Evolutionary conservation across 2,888 invertebrate species (phyloP), one percentile per base, ranked within the genome.

Genomic region (Omphaloscelis lunosa): DNA sequence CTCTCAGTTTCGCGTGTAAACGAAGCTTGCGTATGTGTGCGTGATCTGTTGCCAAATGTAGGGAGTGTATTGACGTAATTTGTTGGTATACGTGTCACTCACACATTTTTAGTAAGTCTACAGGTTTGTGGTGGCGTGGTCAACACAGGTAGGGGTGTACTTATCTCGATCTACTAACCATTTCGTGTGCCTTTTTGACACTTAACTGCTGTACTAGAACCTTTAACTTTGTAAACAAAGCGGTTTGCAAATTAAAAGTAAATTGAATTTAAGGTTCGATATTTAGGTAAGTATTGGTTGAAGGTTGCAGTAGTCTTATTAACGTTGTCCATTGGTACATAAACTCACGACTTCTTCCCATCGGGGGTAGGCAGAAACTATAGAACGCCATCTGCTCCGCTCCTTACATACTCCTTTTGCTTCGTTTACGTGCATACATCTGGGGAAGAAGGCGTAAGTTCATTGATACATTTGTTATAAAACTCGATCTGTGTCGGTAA

Each of bases 101-200:
- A 89, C 84, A 87, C 84, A 83, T 68, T 39, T 68, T 66, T 70
- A 83, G 45, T 3, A 23, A 29, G 78, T 69, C 80, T 80, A 81
- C 83, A 80, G 59, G 15, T 34, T 82, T 67, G 79, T 82, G 78
- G 84, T 82, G 83, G 79, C 68, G 79, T 87, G 88, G 82, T 87
- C 87, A 87, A 87, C 91, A 91, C 93, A 93, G 93, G 94, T 93
- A 92, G 94, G 95, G 95, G 94, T 91, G 88, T 93, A 93, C 94
- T 94, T 91, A 92, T 86, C 87, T 86, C 93, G 91, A 96, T 95
- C 96, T 92, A 88, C 89, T 93, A 93, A 92, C 93, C 94, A 94
- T 93, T 95, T 92, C 92, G 93, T 93, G 92, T 93, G 93, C 92
- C 91, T 94, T 94, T 94, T 94, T 94, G 95, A 95, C 95, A 94